Evolutionary conservation across 1,140 invertebrate genomes (phyloP).

Genomic region (Campodea augens): DNA sequence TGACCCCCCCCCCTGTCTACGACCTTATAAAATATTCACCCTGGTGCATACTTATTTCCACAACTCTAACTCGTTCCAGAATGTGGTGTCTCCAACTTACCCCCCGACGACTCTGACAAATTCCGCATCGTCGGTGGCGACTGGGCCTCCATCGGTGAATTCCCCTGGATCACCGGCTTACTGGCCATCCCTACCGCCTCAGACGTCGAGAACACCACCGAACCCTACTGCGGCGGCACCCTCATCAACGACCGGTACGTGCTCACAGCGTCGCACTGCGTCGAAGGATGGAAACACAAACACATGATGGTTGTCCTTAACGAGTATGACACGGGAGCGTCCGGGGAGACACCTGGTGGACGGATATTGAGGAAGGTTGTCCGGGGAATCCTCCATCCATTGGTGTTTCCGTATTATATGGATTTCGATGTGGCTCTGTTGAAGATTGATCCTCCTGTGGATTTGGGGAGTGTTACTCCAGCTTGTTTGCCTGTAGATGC

Average conservation of each 20-base stretch:
- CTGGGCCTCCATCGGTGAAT: slow-evolving; percentile 13
- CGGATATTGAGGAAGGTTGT: background rate
- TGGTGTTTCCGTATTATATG: background rate
- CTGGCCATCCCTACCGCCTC: background rate
- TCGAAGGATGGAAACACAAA: background rate
- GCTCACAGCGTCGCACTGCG: slow-evolving; percentile 26
- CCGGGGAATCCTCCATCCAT: background rate
- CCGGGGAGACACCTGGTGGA: background rate
- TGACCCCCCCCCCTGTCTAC: too few relatives aligned
- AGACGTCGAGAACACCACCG: background rate
- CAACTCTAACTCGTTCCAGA: too few relatives aligned
- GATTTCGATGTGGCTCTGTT: background rate
- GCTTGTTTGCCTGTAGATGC: background rate
- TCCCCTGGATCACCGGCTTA: slow-evolving; percentile 15
- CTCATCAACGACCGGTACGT: slow-evolving; percentile 21
- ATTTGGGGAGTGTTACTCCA: background rate
- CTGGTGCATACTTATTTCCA: too few relatives aligned
- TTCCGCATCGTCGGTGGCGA: slow-evolving; percentile 13
- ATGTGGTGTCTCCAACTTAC: too few relatives aligned
- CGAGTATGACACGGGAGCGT: background rate
- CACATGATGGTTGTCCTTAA: background rate
- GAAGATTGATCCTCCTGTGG: background rate
- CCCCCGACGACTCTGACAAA: too few relatives aligned
- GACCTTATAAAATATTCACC: too few relatives aligned
- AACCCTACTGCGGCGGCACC: slow-evolving; percentile 23